phyloP scores from a whole-genome alignment of 2,888 invertebrate species.

The Cephus rjabovi region DNA sequence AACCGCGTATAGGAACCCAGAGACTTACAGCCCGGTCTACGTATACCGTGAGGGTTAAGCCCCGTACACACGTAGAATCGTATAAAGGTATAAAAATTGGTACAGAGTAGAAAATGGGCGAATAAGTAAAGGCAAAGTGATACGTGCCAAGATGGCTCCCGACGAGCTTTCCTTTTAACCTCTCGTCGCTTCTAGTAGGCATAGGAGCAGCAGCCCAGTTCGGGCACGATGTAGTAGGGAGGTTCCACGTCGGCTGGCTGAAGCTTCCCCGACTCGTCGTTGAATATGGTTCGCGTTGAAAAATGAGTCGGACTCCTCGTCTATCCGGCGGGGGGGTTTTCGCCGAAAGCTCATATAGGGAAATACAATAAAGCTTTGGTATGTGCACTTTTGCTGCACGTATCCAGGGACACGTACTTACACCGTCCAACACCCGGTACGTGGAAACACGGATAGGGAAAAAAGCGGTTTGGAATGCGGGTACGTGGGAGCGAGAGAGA shows the following conservation, averaged over 20 bases:
- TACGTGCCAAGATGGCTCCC: background rate
- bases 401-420: background rate
- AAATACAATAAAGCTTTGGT: slow-evolving; percentile 4
- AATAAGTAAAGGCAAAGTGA: background rate
- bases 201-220: background rate
- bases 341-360: slow-evolving; percentile 2
- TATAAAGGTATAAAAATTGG: background rate
- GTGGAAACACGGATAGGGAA: background rate
- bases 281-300: background rate
- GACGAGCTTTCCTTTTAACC: background rate
- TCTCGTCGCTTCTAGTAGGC: background rate
- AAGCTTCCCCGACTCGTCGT: background rate
- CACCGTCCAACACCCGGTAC: too few species aligned
- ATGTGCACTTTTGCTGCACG: background rate
- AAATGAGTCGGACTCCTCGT: slow-evolving; percentile 1
- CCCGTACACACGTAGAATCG: background rate
- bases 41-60: background rate
- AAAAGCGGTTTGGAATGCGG: background rate
- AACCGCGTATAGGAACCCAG: background rate
- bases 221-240: background rate
- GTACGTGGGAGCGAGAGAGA: too few species aligned
- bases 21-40: too few species aligned
- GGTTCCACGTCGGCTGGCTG: background rate
- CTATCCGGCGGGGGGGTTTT: background rate
- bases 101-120: background rate